Conservation (phyloP, 37 sponge, comb jelly and placozoan genomes). For the Haliclona indistincta region DNA sequence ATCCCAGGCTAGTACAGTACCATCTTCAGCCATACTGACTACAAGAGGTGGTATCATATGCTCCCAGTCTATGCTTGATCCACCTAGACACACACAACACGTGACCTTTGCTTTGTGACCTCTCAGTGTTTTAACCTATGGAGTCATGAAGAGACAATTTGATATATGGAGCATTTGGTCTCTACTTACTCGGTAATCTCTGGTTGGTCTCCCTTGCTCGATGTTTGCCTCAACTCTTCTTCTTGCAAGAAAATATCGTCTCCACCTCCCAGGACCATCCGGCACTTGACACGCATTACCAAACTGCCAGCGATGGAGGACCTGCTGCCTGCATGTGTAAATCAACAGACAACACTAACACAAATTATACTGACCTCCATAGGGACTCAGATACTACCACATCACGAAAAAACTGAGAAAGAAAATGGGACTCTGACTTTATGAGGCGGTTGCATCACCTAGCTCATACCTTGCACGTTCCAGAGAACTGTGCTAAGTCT, state of each 20-base stretch:
- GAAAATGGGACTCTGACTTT: not conserved
- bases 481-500: constrained; percentile 39
- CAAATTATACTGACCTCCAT: constrained; percentile 41
- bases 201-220: constrained; percentile 55
- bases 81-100: constrained; percentile 16
- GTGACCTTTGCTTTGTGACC: constrained; percentile 48
- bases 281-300: constrained; percentile 61
- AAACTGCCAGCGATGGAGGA: constrained; percentile 57
- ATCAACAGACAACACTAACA: not conserved
- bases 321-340: not conserved
- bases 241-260: constrained; percentile 58
- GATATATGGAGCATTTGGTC: not conserved
- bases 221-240: constrained; percentile 60
- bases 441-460: not conserved
- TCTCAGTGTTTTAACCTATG: constrained; percentile 59
- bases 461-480: constrained; percentile 51
- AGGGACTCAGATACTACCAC: constrained; percentile 34
- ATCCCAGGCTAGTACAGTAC: constrained; percentile 55
- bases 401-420: constrained; percentile 44
- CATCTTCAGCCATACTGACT: constrained; percentile 26
- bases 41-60: constrained; percentile 37
- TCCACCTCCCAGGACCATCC: constrained; percentile 59
- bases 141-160: not conserved
- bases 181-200: constrained; percentile 56
- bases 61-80: constrained; percentile 54